A percentile compares a stretch with the other conserved stretches of the same genome.
phyloP scores from a whole-genome alignment of 1,140 invertebrate genomes.

The Adelges cooleyi region DNA sequence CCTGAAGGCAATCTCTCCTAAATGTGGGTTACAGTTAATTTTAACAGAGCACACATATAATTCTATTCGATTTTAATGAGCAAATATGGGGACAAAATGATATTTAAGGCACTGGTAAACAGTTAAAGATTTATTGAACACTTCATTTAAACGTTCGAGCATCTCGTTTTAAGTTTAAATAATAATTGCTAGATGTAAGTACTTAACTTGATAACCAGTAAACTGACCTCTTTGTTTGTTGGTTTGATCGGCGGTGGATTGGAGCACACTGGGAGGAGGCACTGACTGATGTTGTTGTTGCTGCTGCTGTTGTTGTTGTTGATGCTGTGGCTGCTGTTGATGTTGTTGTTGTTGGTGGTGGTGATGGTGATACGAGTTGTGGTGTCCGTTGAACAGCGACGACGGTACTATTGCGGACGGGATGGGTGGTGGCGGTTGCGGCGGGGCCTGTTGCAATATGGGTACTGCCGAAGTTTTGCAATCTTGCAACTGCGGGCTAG shows the following conservation, averaged over 20 bases:
- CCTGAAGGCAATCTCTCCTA: too few species aligned
- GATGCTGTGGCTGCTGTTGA: neutral
- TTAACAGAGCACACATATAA: too few species aligned
- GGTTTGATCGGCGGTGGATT: neutral
- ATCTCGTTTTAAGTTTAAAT: too few species aligned
- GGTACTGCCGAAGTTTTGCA: neutral
- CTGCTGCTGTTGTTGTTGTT: neutral
- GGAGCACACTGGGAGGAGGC: neutral
- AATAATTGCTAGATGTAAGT: too few species aligned
- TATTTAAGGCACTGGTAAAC: too few species aligned
- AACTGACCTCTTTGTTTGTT: constrained; percentile 20
- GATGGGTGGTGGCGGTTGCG: neutral
- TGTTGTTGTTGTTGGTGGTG: neutral
- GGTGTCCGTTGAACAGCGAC: constrained; percentile 5
- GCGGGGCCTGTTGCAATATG: neutral
- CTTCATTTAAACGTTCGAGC: too few species aligned
- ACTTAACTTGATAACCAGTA: too few species aligned
- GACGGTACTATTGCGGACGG: neutral
- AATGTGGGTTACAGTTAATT: too few species aligned
- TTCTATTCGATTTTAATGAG: too few species aligned
- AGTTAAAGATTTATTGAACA: too few species aligned
- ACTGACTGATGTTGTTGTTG: neutral
- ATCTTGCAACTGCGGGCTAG: neutral
- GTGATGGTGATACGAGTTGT: neutral
- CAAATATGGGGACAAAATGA: too few species aligned